A percentile compares a stretch with the other conserved stretches of the same genome.
These are phyloP conservation scores for Oreochromis spilurus DNA, from an alignment of 2,113 vertebrate genomes.

Conservation along the genomic window DNA sequence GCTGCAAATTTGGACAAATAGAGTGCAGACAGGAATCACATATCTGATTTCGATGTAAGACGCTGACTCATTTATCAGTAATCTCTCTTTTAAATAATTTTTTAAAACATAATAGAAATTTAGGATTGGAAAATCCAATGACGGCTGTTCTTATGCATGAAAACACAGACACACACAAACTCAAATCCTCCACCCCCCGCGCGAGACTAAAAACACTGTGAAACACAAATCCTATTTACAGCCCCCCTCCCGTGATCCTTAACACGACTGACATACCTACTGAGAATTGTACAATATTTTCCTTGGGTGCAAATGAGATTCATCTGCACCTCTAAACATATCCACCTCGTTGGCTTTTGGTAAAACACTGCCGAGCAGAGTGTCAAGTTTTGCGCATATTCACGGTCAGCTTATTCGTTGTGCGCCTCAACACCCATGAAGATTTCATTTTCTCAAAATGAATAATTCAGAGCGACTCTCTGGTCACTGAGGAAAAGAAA, in stretches of 20 bases:
- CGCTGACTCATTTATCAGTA: neutral
- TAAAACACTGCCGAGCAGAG: slow-evolving; percentile 12
- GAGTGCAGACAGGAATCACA: slow-evolving; percentile 17
- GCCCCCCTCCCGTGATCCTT: neutral
- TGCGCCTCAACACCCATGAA: slow-evolving; percentile 53
- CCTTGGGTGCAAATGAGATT: slow-evolving; percentile 52
- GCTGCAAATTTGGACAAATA: slow-evolving; percentile 2
- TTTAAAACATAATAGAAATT: neutral
- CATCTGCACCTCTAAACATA: slow-evolving; percentile 49
- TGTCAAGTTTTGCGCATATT: slow-evolving; percentile 12
- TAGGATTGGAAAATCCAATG: neutral
- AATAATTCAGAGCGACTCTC: slow-evolving; percentile 67
- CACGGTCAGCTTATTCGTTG: slow-evolving; percentile 9
- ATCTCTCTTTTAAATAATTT: neutral
- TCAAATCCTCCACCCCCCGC: neutral
- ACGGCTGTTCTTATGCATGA: neutral
- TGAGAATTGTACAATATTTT: slow-evolving; percentile 41
- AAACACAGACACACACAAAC: neutral
- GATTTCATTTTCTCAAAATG: slow-evolving; percentile 69
- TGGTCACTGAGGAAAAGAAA: neutral
- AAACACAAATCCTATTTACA: slow-evolving; percentile 26
- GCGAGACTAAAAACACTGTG: slow-evolving; percentile 4
- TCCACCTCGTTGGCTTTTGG: neutral
- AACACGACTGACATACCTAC: slow-evolving; percentile 30
- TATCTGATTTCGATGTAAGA: neutral